Base-by-base conservation (phyloP, 2,888 invertebrate species). In the Cataglyphis albicans region DNA sequence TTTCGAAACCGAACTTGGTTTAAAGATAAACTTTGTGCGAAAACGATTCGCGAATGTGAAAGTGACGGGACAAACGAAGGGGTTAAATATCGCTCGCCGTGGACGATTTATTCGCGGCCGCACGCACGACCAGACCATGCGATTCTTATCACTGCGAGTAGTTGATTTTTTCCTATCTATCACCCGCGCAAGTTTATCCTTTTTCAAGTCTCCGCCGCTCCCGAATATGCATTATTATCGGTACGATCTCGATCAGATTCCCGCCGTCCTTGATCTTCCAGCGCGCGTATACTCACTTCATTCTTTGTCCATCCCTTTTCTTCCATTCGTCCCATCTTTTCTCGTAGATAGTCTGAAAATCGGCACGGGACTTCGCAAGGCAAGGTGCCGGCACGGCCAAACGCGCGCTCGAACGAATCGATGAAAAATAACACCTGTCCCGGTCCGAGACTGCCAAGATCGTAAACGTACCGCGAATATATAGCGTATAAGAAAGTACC, bases 371-470 rank as follows among this genome's bases (percentile, higher is more conserved):
- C 85, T 81, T 72, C 6, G 35, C 35, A 35, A 35, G 35, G 35
- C 35, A 87, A 88, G 81, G 82, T 85, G 80, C 80, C 84, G 67
- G 65, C 52, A 25, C n/a, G 68, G 38, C 32, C 86, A 67, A 84
- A 75, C 57, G 44, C 52, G 84, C 73, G 84, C 85, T 89, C 90
- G 87, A 90, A 87, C 87, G 88, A 87, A 88, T 89, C 89, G 91
- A 91, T 91, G 91, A 91, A 90, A 91, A 92, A 91, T 90, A 91
- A 90, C 88, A 88, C 90, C 89, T 90, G 91, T 90, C 89, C 83
- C 65, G 86, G 55, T 21, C 67, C 55, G 87, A 52, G 52, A 85
- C 89, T 89, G 87, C 87, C 87, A 85, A 87, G 89, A 90, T 87
- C 85, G 86, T 85, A 86, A 87, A 88, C 86, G 89, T 83, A 83